Evolutionary conservation across 2,888 invertebrate genomes (phyloP).

Genomic region (Hoplodrina blanda): DNA sequence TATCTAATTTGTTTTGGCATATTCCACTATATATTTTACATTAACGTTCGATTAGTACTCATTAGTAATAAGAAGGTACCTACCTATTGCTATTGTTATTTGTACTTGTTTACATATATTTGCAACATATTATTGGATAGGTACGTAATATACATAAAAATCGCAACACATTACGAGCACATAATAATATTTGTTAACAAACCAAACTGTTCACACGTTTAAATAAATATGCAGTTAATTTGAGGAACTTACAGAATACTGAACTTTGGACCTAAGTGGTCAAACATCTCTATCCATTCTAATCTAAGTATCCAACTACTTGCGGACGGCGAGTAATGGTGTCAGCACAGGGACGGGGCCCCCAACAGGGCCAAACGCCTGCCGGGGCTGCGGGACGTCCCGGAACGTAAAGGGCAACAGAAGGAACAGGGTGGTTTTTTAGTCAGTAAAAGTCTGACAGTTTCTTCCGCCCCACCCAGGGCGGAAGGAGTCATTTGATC

Average conservation of each 20-base stretch:
- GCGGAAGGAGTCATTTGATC: no score
- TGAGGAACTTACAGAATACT: neutral
- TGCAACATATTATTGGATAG: neutral
- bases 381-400: no score
- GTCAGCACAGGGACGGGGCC: no score
- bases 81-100: conserved; percentile 1
- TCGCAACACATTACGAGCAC: neutral
- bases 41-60: conserved; percentile 6
- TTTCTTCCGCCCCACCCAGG: no score
- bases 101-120: neutral
- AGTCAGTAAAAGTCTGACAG: no score
- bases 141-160: neutral
- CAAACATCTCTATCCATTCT: neutral
- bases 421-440: no score
- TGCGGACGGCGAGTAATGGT: no score
- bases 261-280: conserved; percentile 15
- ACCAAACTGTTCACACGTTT: neutral
- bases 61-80: no score
- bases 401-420: no score
- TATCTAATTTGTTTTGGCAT: conserved; percentile 16
- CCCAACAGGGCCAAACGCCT: no score
- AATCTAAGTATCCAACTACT: no score
- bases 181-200: neutral
- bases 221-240: neutral
- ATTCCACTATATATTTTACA: neutral